A percentile compares a stretch with the other conserved stretches of the same genome.
Conservation (phyloP, 2,113 vertebrate genomes). For the Leuciscus idus region DNA sequence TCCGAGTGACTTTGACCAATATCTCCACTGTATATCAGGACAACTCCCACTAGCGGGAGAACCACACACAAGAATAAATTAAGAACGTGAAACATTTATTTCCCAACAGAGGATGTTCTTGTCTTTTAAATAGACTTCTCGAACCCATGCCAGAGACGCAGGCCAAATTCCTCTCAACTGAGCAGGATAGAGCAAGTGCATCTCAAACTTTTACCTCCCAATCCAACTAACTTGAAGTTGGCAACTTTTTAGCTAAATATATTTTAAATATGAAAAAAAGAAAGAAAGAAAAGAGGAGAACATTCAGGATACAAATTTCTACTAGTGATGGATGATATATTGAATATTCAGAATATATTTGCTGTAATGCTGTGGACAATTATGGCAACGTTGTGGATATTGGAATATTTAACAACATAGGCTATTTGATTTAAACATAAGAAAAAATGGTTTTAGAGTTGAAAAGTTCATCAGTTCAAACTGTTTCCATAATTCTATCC, state of each 20-base stretch:
- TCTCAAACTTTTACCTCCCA: not conserved
- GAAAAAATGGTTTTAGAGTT: not conserved
- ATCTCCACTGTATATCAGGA: slow-evolving; percentile 65
- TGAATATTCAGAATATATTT: too few relatives aligned
- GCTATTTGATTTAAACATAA: not conserved
- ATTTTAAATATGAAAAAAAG: not conserved
- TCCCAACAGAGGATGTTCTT: slow-evolving; percentile 61
- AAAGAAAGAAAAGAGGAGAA: not conserved
- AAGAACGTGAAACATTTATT: slow-evolving; percentile 67
- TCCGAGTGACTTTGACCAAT: slow-evolving; percentile 72
- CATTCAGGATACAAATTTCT: not conserved
- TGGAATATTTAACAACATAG: not conserved
- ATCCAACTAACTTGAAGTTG: not conserved
- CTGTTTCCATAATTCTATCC: not conserved
- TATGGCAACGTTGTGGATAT: not conserved
- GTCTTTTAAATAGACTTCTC: slow-evolving; percentile 20
- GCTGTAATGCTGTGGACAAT: not conserved
- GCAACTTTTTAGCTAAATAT: not conserved
- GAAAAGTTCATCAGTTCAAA: not conserved
- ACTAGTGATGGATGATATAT: not conserved
- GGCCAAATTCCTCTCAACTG: not conserved
- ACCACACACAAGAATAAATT: slow-evolving; percentile 56
- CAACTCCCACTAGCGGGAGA: slow-evolving; percentile 27
- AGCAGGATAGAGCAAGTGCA: not conserved
- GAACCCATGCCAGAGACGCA: not conserved